These are phyloP conservation scores for Rhombomys opimus DNA, from an alignment of 2,113 vertebrate species.

Conservation along the genomic window DNA sequence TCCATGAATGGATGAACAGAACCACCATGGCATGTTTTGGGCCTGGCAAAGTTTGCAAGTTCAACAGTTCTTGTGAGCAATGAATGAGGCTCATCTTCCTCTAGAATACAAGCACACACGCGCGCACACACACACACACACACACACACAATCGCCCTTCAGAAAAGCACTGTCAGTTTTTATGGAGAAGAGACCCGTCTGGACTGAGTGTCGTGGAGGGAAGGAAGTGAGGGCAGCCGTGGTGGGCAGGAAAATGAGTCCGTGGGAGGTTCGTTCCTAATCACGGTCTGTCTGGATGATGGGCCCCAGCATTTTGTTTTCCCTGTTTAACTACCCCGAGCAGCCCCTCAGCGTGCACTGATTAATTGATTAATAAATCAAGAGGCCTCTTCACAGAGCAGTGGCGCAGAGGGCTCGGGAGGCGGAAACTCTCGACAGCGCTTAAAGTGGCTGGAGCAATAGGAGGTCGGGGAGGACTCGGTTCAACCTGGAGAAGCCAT, in stretches of 20 bases:
- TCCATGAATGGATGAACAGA: fast-evolving
- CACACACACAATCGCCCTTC: not conserved
- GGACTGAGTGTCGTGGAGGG: fast-evolving
- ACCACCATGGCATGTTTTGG: fast-evolving
- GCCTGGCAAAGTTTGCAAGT: not conserved
- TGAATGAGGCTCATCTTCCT: not conserved
- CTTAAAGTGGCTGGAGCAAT: conserved; percentile 75
- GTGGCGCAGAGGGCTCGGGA: conserved; percentile 72
- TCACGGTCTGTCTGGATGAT: conserved; percentile 83
- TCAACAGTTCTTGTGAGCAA: not conserved
- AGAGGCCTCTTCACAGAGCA: conserved; percentile 72
- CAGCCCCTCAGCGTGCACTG: conserved; percentile 82
- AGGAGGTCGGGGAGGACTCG: conserved; percentile 72
- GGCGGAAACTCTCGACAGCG: conserved; percentile 76
- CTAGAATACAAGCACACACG: too few species aligned
- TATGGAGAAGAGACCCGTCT: not conserved
- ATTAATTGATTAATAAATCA: conserved; percentile 90
- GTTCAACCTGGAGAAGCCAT: conserved; percentile 51
- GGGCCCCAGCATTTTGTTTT: conserved; percentile 83
- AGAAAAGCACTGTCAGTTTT: not conserved
- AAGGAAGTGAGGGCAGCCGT: not conserved
- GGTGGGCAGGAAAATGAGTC: conserved; percentile 17
- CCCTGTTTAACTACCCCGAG: conserved; percentile 85
- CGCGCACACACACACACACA: too few species aligned
- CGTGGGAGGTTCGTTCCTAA: conserved; percentile 72